These are phyloP conservation scores for Danio albolineatus DNA, from an alignment of 2,797 vertebrate genomes.

Conservation along the genomic window DNA sequence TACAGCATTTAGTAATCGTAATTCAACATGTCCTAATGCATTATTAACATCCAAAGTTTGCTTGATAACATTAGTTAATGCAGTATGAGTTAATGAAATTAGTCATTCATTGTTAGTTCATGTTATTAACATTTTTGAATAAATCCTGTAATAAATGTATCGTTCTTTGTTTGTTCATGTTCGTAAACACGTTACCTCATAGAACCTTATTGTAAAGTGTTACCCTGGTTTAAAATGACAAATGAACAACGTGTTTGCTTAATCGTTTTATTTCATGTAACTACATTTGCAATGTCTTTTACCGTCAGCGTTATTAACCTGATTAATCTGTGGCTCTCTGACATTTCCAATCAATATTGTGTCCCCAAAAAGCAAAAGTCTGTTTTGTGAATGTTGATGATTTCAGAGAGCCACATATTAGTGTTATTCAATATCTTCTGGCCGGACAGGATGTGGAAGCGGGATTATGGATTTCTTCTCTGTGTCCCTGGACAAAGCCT, in stretches of 20 bases:
- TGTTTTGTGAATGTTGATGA: slow-evolving; percentile 36
- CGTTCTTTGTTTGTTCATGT: no score
- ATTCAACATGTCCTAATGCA: no score
- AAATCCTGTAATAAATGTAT: no score
- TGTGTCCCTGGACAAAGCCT: slow-evolving; percentile 91
- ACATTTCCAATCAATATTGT: neutral
- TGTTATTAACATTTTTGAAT: no score
- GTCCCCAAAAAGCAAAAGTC: slow-evolving; percentile 3
- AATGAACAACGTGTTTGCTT: neutral
- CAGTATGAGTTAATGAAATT: no score
- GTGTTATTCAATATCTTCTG: slow-evolving; percentile 94
- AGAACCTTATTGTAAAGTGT: no score
- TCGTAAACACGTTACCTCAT: no score
- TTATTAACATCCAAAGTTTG: no score
- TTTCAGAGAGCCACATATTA: slow-evolving; percentile 76
- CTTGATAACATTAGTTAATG: no score
- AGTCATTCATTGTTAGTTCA: no score
- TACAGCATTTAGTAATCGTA: no score
- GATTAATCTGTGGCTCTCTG: slow-evolving; percentile 51
- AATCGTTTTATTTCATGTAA: slow-evolving; percentile 7
- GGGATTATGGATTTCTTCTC: slow-evolving; percentile 97
- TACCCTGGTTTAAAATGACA: neutral
- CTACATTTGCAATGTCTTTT: slow-evolving; percentile 1
- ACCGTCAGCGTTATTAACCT: slow-evolving; percentile 3
- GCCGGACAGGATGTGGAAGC: slow-evolving; percentile 92